These are phyloP conservation scores for Ashinkailepas kermadecensis DNA, from an alignment of 2,888 invertebrate genomes.

Conservation along the genomic window DNA sequence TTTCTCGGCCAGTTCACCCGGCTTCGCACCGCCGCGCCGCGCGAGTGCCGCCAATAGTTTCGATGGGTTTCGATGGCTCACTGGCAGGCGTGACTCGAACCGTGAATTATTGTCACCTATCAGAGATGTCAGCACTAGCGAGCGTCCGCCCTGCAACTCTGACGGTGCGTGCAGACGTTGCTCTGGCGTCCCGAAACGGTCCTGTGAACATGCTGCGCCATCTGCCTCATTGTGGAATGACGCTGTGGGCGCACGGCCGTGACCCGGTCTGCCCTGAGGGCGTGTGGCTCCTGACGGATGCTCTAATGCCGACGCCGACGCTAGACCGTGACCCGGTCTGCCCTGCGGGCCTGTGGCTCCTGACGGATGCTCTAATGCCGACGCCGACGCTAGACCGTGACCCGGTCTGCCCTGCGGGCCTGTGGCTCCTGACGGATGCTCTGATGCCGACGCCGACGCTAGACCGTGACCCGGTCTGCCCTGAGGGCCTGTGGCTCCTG, in stretches of 20 bases:
- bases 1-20: background rate
- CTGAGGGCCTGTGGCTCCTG: background rate
- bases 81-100: background rate
- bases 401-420: too few species aligned
- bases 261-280: background rate
- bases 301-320: background rate
- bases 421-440: background rate
- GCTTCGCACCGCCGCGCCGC: background rate
- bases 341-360: background rate
- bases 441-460: background rate
- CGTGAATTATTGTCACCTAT: background rate
- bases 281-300: background rate
- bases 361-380: background rate
- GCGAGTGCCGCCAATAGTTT: background rate
- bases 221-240: background rate
- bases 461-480: too few species aligned
- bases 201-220: background rate
- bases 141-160: background rate
- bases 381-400: too few species aligned
- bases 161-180: background rate
- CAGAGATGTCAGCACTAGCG: conserved; percentile 11
- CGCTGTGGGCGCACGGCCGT: background rate
- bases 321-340: too few species aligned
- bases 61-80: background rate
- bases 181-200: background rate